Base-by-base conservation (phyloP, 1,140 invertebrate genomes). In the Epicauta chinensis region DNA sequence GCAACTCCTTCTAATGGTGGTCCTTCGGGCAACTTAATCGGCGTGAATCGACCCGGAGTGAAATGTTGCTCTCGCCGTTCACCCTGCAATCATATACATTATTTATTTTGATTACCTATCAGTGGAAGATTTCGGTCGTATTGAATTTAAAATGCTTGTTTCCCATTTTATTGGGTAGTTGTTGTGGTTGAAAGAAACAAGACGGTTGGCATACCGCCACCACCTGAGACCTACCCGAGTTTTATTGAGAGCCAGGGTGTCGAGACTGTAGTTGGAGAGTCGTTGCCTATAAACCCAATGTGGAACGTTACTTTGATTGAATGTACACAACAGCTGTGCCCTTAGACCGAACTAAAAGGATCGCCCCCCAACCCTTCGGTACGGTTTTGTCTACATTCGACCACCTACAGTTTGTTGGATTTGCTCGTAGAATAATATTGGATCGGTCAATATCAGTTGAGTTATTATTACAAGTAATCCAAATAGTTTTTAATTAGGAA, bases 11-110 rank as follows among this genome's bases (percentile, higher is more conserved):
- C 77, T 67, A 77, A 71, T 59, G 79, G 78, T 59, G 75, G 72
- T 53, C 77, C 80, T 56, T 85, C 81, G 13, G 82, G 81, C 51
- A 86, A 74, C 68, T 81, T 81, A 58, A 84, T 77, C 3, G 82
- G 77, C 11, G 83, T 86, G 68, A 86, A 80, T 44, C 77, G 71
- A 1, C 79, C 80, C 0, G 79, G 78, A 16, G 74, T 75, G 43
- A 79, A 75, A 47, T 79, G 75, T 52, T 79, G 77, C 56, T 82
- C 81, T 43, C 77, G 65, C 61, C 76, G 67, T 56, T 83, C 81
- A 31, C 79, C 79, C 81, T 82, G 65, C 1, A 63, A 61, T 30
- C 11, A 56, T 45, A 35, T 51, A 35, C 39, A 44, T 49, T 38
- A 49, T 49, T 49, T 49, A 49, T 49, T 49, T 49, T 49, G 23